phyloP scores from a whole-genome alignment of 2,113 vertebrate species.

The Phyllostomus discolor region DNA sequence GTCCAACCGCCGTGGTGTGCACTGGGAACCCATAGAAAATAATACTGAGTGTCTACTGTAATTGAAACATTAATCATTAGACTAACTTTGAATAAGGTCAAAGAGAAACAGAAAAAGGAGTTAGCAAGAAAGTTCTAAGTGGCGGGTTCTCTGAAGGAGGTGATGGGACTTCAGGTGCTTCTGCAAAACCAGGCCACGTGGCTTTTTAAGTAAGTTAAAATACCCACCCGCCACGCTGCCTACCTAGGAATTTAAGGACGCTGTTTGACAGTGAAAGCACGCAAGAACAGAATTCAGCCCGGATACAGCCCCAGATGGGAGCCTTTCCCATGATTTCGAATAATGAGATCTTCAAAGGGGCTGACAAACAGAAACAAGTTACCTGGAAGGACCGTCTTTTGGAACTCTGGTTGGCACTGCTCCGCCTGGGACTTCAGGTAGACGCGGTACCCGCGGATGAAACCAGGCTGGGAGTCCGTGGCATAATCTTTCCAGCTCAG shows the following conservation, averaged over 20 bases:
- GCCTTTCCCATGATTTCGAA: not conserved
- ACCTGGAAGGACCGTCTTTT: constrained; percentile 71
- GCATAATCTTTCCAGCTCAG: constrained; percentile 74
- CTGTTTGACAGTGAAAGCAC: not conserved
- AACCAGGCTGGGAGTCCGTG: constrained; percentile 68
- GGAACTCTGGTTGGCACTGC: constrained; percentile 65
- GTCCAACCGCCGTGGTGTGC: not conserved
- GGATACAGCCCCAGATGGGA: not conserved
- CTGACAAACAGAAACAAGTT: not conserved
- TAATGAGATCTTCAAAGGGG: not conserved
- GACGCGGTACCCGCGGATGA: constrained; percentile 79
- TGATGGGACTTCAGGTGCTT: not conserved
- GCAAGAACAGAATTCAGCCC: not conserved
- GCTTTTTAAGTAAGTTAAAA: not conserved
- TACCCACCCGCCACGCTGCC: rapidly evolving
- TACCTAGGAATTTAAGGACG: not conserved
- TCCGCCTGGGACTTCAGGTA: constrained; percentile 68
- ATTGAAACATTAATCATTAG: too few species aligned
- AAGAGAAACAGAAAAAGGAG: not conserved
- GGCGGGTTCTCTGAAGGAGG: not conserved
- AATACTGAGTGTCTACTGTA: not conserved
- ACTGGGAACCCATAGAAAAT: not conserved
- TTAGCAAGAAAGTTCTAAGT: not conserved
- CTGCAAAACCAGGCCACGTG: not conserved
- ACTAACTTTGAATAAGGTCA: not conserved